phyloP scores from a whole-genome alignment of 2,888 invertebrate genomes.

The Leptinotarsa tumamoca region DNA sequence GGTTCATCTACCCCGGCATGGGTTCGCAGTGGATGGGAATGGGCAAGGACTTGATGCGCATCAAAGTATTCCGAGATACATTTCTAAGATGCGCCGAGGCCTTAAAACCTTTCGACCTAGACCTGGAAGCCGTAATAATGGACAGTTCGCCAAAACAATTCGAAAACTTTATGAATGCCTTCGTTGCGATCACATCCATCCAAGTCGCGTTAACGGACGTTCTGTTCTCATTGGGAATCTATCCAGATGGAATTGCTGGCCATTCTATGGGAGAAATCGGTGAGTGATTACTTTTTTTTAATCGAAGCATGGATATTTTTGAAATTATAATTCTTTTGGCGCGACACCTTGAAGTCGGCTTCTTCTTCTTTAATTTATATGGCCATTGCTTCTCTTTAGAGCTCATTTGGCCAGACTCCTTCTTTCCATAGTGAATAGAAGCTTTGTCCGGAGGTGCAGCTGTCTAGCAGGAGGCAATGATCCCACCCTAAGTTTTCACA shows the following conservation, averaged over 20 bases:
- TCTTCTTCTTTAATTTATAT: too few relatives aligned
- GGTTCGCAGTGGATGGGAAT: conserved; percentile 76
- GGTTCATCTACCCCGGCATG: conserved; percentile 77
- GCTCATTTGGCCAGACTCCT: too few relatives aligned
- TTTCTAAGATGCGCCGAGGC: conserved; percentile 68
- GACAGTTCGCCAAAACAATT: conserved; percentile 63
- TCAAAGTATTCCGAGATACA: conserved; percentile 71
- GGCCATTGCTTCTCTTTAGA: too few relatives aligned
- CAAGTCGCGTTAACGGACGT: conserved; percentile 87
- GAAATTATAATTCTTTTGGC: too few relatives aligned
- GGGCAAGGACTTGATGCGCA: conserved; percentile 71
- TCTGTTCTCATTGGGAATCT: conserved; percentile 76
- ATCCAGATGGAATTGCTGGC: conserved; percentile 91
- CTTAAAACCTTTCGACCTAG: conserved; percentile 68
- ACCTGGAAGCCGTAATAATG: conserved; percentile 68
- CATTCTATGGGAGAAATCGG: conserved; percentile 91
- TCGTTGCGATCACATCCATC: conserved; percentile 71
- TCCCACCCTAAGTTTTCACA: too few relatives aligned
- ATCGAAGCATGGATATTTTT: too few relatives aligned
- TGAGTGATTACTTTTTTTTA: conserved; percentile 39
- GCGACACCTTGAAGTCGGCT: too few relatives aligned
- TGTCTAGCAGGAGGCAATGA: too few relatives aligned
- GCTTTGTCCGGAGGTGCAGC: too few relatives aligned
- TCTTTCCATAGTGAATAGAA: too few relatives aligned
- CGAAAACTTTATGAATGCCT: conserved; percentile 70